Percentiles rank a stretch among this genome's conserved stretches.
phyloP scores from a whole-genome alignment of 2,888 invertebrate genomes.

The Patella depressa region DNA sequence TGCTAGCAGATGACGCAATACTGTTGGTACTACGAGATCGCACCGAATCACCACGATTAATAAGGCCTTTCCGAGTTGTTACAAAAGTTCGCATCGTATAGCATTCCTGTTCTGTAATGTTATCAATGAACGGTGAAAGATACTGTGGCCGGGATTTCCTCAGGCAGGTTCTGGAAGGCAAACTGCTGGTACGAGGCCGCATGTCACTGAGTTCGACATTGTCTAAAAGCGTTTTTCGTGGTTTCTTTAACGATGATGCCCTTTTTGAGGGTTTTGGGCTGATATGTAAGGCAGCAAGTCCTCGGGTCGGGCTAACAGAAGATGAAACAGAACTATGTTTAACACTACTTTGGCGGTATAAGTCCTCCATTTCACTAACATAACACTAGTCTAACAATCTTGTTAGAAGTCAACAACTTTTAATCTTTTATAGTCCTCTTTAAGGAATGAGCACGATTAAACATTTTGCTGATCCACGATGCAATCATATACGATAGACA shows the following conservation, averaged over 20 bases:
- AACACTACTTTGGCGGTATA: too few relatives aligned
- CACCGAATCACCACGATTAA: slow-evolving; percentile 93
- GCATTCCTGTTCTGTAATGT: slow-evolving; percentile 39
- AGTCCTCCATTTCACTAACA: too few relatives aligned
- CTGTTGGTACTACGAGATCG: slow-evolving; percentile 90
- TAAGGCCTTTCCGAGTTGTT: slow-evolving; percentile 91
- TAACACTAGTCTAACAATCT: too few relatives aligned
- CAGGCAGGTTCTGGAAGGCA: slow-evolving; percentile 59
- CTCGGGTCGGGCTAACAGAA: slow-evolving; percentile 19
- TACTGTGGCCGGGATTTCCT: slow-evolving; percentile 46
- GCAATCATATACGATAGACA: too few relatives aligned
- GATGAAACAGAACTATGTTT: too few relatives aligned
- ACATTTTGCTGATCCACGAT: too few relatives aligned
- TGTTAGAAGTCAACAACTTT: too few relatives aligned
- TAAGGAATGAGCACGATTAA: too few relatives aligned
- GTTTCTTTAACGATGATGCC: slow-evolving; percentile 57
- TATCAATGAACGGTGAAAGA: slow-evolving; percentile 37
- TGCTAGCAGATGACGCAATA: slow-evolving; percentile 80
- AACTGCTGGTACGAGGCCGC: slow-evolving; percentile 64
- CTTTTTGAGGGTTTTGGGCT: slow-evolving; percentile 45
- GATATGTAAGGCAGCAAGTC: slow-evolving; percentile 40
- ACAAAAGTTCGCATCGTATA: slow-evolving; percentile 93
- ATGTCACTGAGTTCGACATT: slow-evolving; percentile 52
- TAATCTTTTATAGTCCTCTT: too few relatives aligned
- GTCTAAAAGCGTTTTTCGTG: slow-evolving; percentile 42